Base-by-base conservation (phyloP, 1,140 invertebrate genomes). In the Leguminivora glycinivorella region DNA sequence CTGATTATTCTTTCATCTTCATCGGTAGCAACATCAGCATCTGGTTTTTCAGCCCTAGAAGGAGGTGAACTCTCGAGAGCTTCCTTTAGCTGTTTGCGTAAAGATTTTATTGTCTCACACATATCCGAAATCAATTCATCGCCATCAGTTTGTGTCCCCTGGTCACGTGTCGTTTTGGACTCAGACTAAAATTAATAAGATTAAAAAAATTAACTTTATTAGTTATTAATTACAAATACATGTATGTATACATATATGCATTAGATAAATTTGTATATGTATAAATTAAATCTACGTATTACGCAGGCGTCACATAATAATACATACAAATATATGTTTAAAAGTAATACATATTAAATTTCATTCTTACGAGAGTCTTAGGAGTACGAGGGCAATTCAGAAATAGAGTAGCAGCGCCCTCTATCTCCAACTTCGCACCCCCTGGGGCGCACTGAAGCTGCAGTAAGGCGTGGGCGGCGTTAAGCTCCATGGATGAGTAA, bases 141-240 rank as follows among this genome's bases (percentile, higher is more conserved):
- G 31, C 76, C 56, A 56, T 75, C 75, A 0, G 78, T 80, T 70
- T 82, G 78, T 9, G 75, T 78, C 7, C 68, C 63, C 26, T 70
- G 68, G 47, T 77, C 78, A 22, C 71, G 72, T 12, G 67, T 75
- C 9, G 12, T 66, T 56, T 69, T 76, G n/a, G n/a, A n/a, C n/a
- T n/a, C n/a, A n/a, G n/a, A n/a, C n/a, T n/a, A n/a, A n/a, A n/a
- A n/a, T n/a, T n/a, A n/a, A n/a, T n/a, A n/a, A n/a, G n/a, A n/a
- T n/a, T n/a, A n/a, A n/a, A n/a, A n/a, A n/a, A n/a, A n/a, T n/a
- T n/a, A n/a, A n/a, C n/a, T n/a, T n/a, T n/a, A n/a, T n/a, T n/a
- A n/a, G n/a, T n/a, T n/a, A n/a, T n/a, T n/a, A n/a, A n/a, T n/a
- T n/a, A n/a, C n/a, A n/a, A n/a, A n/a, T n/a, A n/a, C n/a, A n/a